phyloP scores from a whole-genome alignment of 2,113 vertebrate genomes.

The Cygnus atratus region DNA sequence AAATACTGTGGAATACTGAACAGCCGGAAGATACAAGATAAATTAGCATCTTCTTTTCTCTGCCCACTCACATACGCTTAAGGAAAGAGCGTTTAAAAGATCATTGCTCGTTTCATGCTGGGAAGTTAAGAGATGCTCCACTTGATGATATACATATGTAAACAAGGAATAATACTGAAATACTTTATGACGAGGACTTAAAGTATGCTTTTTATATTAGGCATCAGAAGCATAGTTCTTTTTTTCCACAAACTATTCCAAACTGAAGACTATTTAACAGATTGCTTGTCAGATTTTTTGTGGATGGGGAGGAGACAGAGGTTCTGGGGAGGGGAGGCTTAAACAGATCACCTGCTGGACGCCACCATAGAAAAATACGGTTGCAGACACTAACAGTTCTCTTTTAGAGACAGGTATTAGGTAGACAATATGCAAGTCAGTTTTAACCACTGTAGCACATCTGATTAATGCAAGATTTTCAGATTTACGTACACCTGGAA shows the following conservation, averaged over 20 bases:
- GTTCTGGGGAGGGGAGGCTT: neutral
- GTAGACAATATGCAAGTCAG: neutral
- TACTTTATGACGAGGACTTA: neutral
- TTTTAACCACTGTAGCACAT: neutral
- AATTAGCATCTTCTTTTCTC: neutral
- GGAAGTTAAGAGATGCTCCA: neutral
- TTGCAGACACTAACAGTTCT: neutral
- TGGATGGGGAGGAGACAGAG: neutral
- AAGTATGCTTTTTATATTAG: neutral
- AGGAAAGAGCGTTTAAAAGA: neutral
- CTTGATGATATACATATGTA: neutral
- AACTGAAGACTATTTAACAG: neutral
- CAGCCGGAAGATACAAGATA: neutral
- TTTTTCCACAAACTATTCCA: neutral
- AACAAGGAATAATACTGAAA: neutral
- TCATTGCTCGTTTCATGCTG: neutral
- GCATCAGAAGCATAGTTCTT: neutral
- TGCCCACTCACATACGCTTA: neutral
- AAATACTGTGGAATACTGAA: neutral
- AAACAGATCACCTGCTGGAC: neutral
- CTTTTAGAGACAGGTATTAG: neutral
- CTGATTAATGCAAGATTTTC: neutral
- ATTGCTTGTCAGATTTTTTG: neutral
- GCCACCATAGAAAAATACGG: neutral
- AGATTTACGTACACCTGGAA: neutral